Conservation (phyloP, 2,888 invertebrate genomes). For the Drosophila paramelanica region DNA sequence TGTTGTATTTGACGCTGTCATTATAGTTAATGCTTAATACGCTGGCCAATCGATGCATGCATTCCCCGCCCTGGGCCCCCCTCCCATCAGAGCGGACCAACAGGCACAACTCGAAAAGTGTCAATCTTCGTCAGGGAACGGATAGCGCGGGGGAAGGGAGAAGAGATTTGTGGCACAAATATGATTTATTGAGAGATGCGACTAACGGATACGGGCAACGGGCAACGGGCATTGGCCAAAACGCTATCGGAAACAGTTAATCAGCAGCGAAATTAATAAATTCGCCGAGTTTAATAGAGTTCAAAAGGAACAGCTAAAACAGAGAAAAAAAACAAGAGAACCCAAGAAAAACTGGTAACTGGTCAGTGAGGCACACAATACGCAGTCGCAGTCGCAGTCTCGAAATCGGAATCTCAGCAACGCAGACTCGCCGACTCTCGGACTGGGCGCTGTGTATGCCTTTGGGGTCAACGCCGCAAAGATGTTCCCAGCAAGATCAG, state of each 20-base stretch:
- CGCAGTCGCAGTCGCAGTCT: slow-evolving; percentile 50
- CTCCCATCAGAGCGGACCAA: too few species aligned
- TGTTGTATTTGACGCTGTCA: slow-evolving; percentile 59
- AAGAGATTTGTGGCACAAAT: slow-evolving; percentile 53
- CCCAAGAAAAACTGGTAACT: slow-evolving; percentile 48
- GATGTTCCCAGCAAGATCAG: slow-evolving; percentile 84
- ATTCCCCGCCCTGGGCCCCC: neutral
- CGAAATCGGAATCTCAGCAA: slow-evolving; percentile 25
- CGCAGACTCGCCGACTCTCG: neutral
- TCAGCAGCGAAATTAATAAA: slow-evolving; percentile 80
- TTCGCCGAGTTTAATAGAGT: slow-evolving; percentile 82
- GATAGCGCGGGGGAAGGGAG: slow-evolving; percentile 1
- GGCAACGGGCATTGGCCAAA: slow-evolving; percentile 58
- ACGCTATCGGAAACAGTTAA: slow-evolving; percentile 75
- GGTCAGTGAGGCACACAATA: slow-evolving; percentile 59
- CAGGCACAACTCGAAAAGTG: slow-evolving; percentile 36
- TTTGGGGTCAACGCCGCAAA: slow-evolving; percentile 79
- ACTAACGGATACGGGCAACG: slow-evolving; percentile 66
- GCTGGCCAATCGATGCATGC: slow-evolving; percentile 40
- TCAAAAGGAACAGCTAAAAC: slow-evolving; percentile 64
- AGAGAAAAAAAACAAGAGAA: slow-evolving; percentile 20
- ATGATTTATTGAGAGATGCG: slow-evolving; percentile 74
- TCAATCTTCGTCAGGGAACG: slow-evolving; percentile 60
- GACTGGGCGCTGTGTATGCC: slow-evolving; percentile 49
- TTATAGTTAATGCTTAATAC: slow-evolving; percentile 57